Base-by-base conservation (phyloP, 2,113 vertebrate species). In the Apistogramma diplotaenia region DNA sequence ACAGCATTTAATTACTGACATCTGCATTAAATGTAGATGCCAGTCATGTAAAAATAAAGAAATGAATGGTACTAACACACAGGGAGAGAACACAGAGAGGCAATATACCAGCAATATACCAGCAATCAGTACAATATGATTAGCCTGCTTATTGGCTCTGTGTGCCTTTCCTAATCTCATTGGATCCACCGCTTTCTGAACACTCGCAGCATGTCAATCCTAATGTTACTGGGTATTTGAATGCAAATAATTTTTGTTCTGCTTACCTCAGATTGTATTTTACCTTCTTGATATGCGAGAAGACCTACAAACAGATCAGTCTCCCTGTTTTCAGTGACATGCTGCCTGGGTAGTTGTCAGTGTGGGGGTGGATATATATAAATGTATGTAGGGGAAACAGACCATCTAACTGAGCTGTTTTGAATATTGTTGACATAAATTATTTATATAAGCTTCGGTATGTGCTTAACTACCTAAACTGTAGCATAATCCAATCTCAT, bases 51-150 rank as follows among this genome's bases (percentile, higher is more conserved):
- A 62, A 89, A 91, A 82, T 53, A 53, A 76, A 78, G 27, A 72
- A 82, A 78, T 78, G 49, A 67, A 61, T 78, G 40, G 67, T 76
- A 59, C 73, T 65, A 81, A 76, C 74, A 73, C 60, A 76, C 67
- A 81, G 70, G 46, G 56, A 77, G 81, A 81, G 53, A 80, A 82
- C 54, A 78, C 21, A 87, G 75, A 61, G 46, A 79, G 29, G 73
- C 82, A 84, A 87, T 85, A 87, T 43, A 89, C 46, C 85, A 85
- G 70, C 81, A 84, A 87, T 85, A 87, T 43, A 89, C 46, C 85
- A 85, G 76, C 85, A 86, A 89, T 91, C 83, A 82, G 54, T 75
- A 75, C 85, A 86, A 85, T 92, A 81, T 87, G 85, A 92, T 93
- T 92, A 92, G 87, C 72, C 77, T 84, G 78, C 85, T 89, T 77